These are phyloP conservation scores for Aleiodes leptofemur DNA, from an alignment of 2,888 invertebrate genomes.

Conservation along the genomic window DNA sequence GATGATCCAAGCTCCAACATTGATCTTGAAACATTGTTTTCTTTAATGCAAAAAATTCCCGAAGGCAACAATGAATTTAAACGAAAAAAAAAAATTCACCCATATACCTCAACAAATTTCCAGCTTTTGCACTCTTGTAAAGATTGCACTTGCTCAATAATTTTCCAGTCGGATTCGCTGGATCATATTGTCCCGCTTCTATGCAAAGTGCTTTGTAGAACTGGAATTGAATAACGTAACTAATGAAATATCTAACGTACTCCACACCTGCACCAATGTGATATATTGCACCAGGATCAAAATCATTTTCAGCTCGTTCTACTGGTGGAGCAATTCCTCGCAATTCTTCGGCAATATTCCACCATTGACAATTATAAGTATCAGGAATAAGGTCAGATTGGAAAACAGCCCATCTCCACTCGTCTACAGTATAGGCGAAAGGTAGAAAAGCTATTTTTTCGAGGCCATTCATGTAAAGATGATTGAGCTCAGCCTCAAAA, in stretches of 20 bases:
- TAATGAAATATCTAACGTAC: conserved; percentile 83
- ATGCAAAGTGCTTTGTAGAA: conserved; percentile 87
- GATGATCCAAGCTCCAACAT: conserved; percentile 83
- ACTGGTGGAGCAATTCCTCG: conserved; percentile 82
- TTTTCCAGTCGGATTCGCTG: conserved; percentile 78
- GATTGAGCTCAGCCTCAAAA: conserved; percentile 64
- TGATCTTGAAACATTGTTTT: conserved; percentile 70
- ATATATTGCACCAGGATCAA: conserved; percentile 78
- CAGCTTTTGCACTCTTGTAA: conserved; percentile 87
- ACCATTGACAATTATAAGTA: conserved; percentile 82
- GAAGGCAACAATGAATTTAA: neutral
- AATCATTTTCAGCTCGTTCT: conserved; percentile 79
- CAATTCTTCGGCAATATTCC: conserved; percentile 75
- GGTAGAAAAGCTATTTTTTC: conserved; percentile 78
- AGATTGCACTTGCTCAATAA: conserved; percentile 92
- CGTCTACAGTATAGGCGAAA: conserved; percentile 78
- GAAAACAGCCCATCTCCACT: conserved; percentile 81
- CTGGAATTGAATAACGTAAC: conserved; percentile 90
- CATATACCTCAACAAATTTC: conserved; percentile 81
- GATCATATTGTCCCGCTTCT: conserved; percentile 87
- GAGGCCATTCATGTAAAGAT: conserved; percentile 77
- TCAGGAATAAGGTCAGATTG: conserved; percentile 79
- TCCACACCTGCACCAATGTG: conserved; percentile 75
- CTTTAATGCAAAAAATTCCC: neutral
- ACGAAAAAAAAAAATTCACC: neutral